Percentiles rank a stretch among this genome's conserved stretches.
These are phyloP conservation scores for Hemibagrus wyckioides DNA, from an alignment of 2,113 vertebrate genomes.

Conservation along the genomic window DNA sequence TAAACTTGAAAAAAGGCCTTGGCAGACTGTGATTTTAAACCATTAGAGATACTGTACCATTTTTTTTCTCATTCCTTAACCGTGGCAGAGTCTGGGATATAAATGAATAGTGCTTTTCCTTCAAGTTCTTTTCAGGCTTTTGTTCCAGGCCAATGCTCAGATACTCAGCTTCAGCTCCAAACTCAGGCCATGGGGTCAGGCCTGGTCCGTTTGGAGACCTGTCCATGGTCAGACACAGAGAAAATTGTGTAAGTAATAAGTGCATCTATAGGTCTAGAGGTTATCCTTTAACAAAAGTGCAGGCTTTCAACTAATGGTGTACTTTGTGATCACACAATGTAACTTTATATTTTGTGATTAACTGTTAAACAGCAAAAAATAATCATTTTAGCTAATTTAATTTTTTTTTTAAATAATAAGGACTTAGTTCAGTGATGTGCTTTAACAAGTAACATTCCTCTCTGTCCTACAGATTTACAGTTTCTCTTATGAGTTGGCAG, in stretches of 20 bases:
- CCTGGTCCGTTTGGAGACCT: slow-evolving; percentile 72
- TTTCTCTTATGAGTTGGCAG: background rate
- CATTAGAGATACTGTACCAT: slow-evolving; percentile 18
- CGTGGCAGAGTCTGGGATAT: slow-evolving; percentile 64
- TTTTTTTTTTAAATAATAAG: background rate
- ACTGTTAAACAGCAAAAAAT: background rate
- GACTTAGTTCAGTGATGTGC: background rate
- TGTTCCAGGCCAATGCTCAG: slow-evolving; percentile 65
- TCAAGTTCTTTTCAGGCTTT: slow-evolving; percentile 58
- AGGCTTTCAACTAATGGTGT: background rate
- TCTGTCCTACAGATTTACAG: background rate
- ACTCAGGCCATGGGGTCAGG: slow-evolving; percentile 70
- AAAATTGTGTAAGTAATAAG: background rate
- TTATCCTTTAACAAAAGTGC: background rate
- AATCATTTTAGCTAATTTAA: background rate
- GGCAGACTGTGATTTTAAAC: background rate
- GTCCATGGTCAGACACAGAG: slow-evolving; percentile 10
- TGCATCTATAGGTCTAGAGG: background rate
- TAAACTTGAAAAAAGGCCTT: background rate
- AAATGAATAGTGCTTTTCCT: slow-evolving; percentile 64
- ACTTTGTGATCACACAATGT: background rate
- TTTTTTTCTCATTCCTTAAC: slow-evolving; percentile 49
- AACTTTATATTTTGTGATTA: background rate
- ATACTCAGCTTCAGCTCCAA: slow-evolving; percentile 64
- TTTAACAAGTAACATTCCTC: background rate